A percentile compares a stretch with the other conserved stretches of the same genome.
Conservation (phyloP, 2,113 vertebrate genomes). For the Sylvilagus bachmani region DNA sequence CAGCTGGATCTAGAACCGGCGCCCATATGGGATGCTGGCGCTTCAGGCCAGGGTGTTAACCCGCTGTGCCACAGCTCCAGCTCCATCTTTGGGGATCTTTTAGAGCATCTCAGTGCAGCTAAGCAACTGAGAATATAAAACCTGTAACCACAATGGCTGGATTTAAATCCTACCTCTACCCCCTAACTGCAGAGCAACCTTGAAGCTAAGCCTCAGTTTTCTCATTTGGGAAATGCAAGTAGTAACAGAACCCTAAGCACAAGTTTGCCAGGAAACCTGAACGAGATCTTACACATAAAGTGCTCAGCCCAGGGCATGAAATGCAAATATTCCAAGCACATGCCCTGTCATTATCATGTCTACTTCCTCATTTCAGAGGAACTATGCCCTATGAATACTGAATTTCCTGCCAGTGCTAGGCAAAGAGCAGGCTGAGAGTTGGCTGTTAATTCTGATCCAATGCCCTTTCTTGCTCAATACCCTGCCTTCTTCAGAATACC, state of each 20-base stretch:
- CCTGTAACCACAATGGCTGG: background rate
- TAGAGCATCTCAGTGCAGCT: background rate
- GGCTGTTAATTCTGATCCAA: background rate
- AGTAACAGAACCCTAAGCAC: background rate
- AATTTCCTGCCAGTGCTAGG: background rate
- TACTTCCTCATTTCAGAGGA: background rate
- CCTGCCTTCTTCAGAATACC: background rate
- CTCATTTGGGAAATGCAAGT: background rate
- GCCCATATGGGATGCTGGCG: too few species aligned
- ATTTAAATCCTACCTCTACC: background rate
- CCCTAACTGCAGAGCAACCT: background rate
- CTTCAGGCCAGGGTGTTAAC: too few species aligned
- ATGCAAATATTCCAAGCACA: background rate
- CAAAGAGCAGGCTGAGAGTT: background rate
- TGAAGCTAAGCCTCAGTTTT: background rate
- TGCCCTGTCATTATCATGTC: background rate
- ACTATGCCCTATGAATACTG: background rate
- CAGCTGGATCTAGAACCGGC: too few species aligned
- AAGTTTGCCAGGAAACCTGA: background rate
- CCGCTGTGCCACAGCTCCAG: too few species aligned
- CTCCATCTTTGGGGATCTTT: too few species aligned
- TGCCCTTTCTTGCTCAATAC: background rate
- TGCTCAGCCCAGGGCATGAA: background rate
- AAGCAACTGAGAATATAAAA: background rate
- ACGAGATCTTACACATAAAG: background rate